Evolutionary conservation across 2,888 invertebrate genomes (phyloP).

Genomic region (Morpho helenor): DNA sequence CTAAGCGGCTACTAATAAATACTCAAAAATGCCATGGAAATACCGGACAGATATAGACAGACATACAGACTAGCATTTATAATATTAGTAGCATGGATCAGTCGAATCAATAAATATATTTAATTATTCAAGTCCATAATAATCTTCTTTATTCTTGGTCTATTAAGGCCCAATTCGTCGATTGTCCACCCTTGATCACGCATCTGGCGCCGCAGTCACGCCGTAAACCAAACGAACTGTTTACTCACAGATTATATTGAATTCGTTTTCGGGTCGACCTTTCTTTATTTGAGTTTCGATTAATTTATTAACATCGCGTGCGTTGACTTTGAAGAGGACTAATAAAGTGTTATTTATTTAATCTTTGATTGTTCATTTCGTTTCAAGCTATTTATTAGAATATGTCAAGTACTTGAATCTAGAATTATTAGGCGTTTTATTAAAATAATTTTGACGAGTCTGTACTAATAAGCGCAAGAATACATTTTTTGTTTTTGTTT

Average conservation of each 20-base stretch:
- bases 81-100: too few species aligned
- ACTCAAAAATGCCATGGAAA: too few species aligned
- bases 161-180: constrained; percentile 1
- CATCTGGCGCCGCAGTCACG: constrained; percentile 54
- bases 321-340: not conserved
- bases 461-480: too few species aligned
- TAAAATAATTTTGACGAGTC: too few species aligned
- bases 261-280: constrained; percentile 29
- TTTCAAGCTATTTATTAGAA: not conserved
- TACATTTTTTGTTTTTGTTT: too few species aligned
- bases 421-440: too few species aligned
- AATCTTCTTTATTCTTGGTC: not conserved
- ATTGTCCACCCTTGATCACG: constrained; percentile 38
- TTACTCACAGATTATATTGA: constrained; percentile 40
- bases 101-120: too few species aligned
- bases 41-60: too few species aligned
- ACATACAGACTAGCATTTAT: too few species aligned
- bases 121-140: too few species aligned
- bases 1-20: too few species aligned
- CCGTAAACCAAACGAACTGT: constrained; percentile 49
- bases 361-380: not conserved
- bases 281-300: constrained; percentile 30
- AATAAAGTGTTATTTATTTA: constrained; percentile 7
- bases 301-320: constrained; percentile 26
- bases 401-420: too few species aligned